Base-by-base conservation (phyloP, 92 coral and sea anemone species). In the Porites divaricata region DNA sequence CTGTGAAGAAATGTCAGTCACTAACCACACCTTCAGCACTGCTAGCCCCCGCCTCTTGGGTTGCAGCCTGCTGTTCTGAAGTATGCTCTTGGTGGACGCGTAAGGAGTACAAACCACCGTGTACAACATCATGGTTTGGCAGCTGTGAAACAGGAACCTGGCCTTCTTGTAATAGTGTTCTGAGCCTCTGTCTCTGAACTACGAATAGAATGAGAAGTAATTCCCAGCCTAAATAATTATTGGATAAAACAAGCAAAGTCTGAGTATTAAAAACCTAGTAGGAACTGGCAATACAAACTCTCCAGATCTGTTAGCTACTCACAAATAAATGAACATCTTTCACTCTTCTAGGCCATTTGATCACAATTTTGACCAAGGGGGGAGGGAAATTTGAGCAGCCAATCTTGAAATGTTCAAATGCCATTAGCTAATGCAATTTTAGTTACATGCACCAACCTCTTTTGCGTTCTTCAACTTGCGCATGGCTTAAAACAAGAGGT, bases 401-500 rank as follows among this genome's bases (percentile, higher is more conserved):
- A 54, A 54, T 54, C 59, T 35, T 35, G 45, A 35, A 35, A 35
- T 3, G 45, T 35, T 35, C 45, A 35, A 35, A 35, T 35, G 45
- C 45, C 45, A 35, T 35, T 35, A 35, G 45, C 45, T 35, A 35
- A 35, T 61, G 22, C 17, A 8, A 61, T 16, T 61, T 61, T 16
- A 19, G n/a, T 61, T 61, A 7, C 6, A 20, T 25, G 11, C 14
- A 19, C 62, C 28, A 74, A 83, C 87, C 87, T 72, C 56, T 72
- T 56, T 83, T 74, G 35, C 87, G 75, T 22, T 63, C 81, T 52
- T 83, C 87, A 9, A 83, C 87, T 64, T 83, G 81, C 17, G 79
- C 67, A 67, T 83, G 50, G n/a, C 58, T 72, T 15, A 83, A 81
- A 21, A 83, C 81, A 25, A 83, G 87, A 4, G 87, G 87, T 48